Percentiles rank a stretch among this genome's conserved stretches.
phyloP scores from a whole-genome alignment of 1,140 invertebrate species.

The Calephelis nemesis region DNA sequence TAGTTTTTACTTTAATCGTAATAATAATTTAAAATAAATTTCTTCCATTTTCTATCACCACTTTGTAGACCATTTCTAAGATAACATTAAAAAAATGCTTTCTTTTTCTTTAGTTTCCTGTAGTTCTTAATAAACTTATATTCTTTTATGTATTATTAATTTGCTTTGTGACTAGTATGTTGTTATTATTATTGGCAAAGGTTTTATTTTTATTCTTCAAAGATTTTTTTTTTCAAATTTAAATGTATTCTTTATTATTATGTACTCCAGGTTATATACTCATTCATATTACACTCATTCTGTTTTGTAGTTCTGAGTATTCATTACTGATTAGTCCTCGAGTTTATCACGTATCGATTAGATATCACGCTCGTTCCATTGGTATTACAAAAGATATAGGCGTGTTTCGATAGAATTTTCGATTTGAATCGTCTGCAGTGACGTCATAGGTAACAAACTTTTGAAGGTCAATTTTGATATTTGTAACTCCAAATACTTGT shows the following conservation, averaged over 20 bases:
- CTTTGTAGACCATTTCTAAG: no score
- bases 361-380: conserved; percentile 28
- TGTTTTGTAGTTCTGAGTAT: not conserved
- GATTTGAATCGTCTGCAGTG: conserved; percentile 30
- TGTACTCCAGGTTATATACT: not conserved
- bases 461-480: conserved; percentile 19
- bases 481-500: not conserved
- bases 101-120: no score
- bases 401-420: conserved; percentile 46
- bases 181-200: no score
- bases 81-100: no score
- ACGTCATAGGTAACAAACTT: conserved; percentile 28
- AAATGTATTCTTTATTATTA: not conserved
- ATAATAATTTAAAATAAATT: no score
- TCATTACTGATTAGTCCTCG: conserved; percentile 5
- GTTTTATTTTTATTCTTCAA: not conserved
- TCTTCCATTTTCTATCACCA: no score
- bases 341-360: conserved; percentile 27
- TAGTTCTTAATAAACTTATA: not conserved
- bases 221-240: not conserved
- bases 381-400: conserved; percentile 19
- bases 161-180: not conserved
- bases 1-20: no score
- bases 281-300: not conserved
- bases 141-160: not conserved